Conservation (phyloP, 2,113 vertebrate species). For the Indicator indicator region DNA sequence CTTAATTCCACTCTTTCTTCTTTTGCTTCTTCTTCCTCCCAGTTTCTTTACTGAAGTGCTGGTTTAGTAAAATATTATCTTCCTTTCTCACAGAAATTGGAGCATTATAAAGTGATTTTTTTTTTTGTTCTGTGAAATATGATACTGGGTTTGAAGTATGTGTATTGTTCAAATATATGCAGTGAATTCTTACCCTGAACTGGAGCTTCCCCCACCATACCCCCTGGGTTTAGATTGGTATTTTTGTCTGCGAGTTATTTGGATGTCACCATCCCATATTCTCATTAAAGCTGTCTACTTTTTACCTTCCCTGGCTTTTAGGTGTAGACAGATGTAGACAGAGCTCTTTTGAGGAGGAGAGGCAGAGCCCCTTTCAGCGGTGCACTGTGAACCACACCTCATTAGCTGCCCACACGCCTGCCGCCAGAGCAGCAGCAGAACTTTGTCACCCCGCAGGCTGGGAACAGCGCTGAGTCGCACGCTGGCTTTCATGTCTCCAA, state of each 20-base stretch:
- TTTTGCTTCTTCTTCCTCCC: not conserved
- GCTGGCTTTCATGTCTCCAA: slow-evolving; percentile 34
- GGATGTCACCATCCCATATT: not conserved
- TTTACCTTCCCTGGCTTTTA: not conserved
- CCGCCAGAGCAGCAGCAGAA: slow-evolving; percentile 15
- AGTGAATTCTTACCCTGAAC: not conserved
- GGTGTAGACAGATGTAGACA: not conserved
- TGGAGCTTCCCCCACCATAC: not conserved
- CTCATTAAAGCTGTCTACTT: not conserved
- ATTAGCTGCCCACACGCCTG: slow-evolving; percentile 10
- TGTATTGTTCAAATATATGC: not conserved
- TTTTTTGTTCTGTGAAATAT: not conserved
- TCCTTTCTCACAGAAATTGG: not conserved
- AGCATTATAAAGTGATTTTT: not conserved
- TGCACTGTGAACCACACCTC: not conserved
- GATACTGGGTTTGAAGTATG: not conserved
- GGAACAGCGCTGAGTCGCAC: slow-evolving; percentile 46
- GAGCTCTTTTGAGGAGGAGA: not conserved
- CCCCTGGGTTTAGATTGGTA: not conserved
- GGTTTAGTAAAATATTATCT: not conserved
- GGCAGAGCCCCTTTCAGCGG: not conserved
- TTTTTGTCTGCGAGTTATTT: not conserved
- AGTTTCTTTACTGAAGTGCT: not conserved
- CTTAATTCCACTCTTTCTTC: not conserved
- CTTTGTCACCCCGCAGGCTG: slow-evolving; percentile 12